A percentile compares a stretch with the other conserved stretches of the same genome.
These are phyloP conservation scores for Ramphastos sulfuratus DNA, from an alignment of 2,113 vertebrate species.

Conservation along the genomic window DNA sequence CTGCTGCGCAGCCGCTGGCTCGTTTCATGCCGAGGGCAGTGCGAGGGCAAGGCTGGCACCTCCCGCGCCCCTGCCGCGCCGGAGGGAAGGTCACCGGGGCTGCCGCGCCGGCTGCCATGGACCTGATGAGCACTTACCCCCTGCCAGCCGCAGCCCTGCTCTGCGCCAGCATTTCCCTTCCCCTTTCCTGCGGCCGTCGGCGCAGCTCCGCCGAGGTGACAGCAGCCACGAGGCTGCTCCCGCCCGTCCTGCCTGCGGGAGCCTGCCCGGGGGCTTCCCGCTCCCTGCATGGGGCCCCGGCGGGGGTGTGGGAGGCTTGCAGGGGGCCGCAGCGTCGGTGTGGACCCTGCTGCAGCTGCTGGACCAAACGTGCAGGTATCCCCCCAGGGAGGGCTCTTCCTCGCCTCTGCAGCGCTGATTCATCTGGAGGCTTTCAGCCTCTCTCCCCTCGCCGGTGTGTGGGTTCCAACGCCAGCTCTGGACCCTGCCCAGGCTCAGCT, in stretches of 20 bases:
- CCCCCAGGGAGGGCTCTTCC: background rate
- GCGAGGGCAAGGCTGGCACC: rapidly evolving
- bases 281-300: rapidly evolving
- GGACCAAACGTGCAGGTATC: rapidly evolving
- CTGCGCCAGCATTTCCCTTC: background rate
- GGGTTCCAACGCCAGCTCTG: background rate
- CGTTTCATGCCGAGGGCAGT: rapidly evolving
- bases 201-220: rapidly evolving
- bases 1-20: background rate
- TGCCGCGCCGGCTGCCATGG: rapidly evolving
- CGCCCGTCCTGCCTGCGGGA: background rate
- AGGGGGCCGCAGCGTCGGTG: rapidly evolving
- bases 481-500: background rate
- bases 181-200: rapidly evolving
- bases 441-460: background rate
- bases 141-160: background rate
- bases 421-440: background rate
- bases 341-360: background rate
- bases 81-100: background rate
- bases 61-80: rapidly evolving
- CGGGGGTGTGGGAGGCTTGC: rapidly evolving
- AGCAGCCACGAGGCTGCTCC: rapidly evolving
- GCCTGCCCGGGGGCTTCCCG: rapidly evolving
- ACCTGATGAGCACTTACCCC: background rate
- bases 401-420: background rate